phyloP scores from a whole-genome alignment of 1,140 invertebrate genomes.

The Dreissena rostriformis region DNA sequence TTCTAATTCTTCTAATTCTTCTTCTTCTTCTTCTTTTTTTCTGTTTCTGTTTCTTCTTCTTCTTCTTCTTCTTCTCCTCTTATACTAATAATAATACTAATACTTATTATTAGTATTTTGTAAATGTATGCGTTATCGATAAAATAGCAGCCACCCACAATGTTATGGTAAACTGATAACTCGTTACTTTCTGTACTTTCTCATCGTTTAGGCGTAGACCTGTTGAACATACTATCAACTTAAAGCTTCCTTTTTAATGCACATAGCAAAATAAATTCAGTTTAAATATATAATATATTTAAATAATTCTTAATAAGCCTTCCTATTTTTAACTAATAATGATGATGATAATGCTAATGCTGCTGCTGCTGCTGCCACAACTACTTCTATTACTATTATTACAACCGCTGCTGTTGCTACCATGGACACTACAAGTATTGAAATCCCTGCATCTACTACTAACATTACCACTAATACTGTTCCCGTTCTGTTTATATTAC shows the following conservation, averaged over 20 bases:
- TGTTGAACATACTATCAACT: too few species aligned
- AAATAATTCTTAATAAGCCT: neutral
- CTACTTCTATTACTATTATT: neutral
- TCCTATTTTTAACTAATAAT: neutral
- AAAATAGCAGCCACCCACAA: neutral
- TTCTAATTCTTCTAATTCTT: neutral
- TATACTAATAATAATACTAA: neutral
- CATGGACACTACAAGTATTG: too few species aligned
- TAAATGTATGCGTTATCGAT: neutral
- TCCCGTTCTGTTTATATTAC: too few species aligned
- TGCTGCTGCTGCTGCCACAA: neutral
- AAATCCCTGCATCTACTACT: neutral
- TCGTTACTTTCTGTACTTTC: too few species aligned
- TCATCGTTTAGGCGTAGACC: too few species aligned
- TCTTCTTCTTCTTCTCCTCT: neutral
- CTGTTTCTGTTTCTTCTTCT: neutral
- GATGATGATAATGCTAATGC: neutral
- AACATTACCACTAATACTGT: too few species aligned
- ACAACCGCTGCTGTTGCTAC: neutral
- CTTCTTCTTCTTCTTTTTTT: neutral
- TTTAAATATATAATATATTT: neutral
- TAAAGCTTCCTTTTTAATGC: too few species aligned
- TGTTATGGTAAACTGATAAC: too few species aligned
- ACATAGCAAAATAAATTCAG: too few species aligned
- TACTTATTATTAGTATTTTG: neutral